Evolutionary conservation across 2,113 vertebrate genomes (phyloP), one percentile per base, ranked within the genome.

Genomic region (Engystomops pustulosus): DNA sequence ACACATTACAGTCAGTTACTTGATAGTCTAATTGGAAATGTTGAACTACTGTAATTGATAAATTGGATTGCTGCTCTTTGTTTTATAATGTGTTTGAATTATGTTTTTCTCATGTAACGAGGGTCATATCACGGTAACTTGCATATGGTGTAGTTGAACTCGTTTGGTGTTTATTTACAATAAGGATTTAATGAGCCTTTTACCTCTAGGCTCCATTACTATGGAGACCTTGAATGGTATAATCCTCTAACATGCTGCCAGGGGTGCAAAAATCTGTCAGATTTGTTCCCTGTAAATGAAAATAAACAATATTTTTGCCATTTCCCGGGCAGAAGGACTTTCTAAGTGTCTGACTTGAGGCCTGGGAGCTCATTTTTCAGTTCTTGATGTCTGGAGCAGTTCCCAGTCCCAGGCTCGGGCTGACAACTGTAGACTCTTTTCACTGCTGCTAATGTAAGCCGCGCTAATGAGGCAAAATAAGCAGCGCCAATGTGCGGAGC

Each of bases 371-470:
- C 44, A 84, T 77, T 84, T 82, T 65, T 38, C 71, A 76, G 58
- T 27, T 45, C 45, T 62, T 68, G 70, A 23, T 65, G 80, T 79
- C 70, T 85, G 87, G 82, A 36, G 86, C 17, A 1, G 1, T 74
- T 89, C 89, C 70, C 79, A 87, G 44, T 58, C 38, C 79, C 83
- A 81, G 68, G 71, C 10, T 1, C 75, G 62, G 77, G 55, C 27
- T 85, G 74, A 83, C 76, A 87, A 86, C 58, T 84, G 0, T 23
- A 75, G 80, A 87, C 58, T 32, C 0, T 0, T 83, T 86, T 87
- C n/a, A 1, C 44, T 81, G 82, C 78, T 85, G 68, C 74, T 85
- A 67, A 65, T 80, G 23, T 0, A 83, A 86, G 79, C 65, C 44
- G 84, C 41, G n/a, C 36, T 76, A 76, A 83, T 47, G 88, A 87